phyloP scores from a whole-genome alignment of 2,113 vertebrate genomes.

The Oostethus manadensis region DNA sequence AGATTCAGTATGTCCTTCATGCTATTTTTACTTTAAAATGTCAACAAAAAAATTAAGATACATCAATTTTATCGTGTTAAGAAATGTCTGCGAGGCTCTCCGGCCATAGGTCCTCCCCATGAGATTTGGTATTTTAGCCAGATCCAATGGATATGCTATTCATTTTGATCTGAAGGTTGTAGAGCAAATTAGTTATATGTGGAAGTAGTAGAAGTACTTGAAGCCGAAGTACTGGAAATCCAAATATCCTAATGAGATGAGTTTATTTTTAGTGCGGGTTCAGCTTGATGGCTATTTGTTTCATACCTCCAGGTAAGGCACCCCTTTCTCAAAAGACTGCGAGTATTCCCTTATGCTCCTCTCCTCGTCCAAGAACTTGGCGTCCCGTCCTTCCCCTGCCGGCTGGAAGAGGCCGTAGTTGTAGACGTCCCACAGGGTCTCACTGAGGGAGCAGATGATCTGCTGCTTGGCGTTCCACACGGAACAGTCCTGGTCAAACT shows the following conservation, averaged over 20 bases:
- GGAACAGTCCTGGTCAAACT: constrained; percentile 84
- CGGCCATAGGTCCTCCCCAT: too few species aligned
- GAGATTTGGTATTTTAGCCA: too few species aligned
- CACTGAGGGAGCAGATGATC: constrained; percentile 83
- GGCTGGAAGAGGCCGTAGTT: constrained; percentile 94
- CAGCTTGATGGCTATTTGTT: background rate
- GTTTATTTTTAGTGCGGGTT: background rate
- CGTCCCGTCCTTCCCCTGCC: constrained; percentile 82
- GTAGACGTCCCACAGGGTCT: constrained; percentile 84
- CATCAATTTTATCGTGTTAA: too few species aligned
- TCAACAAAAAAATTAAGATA: too few species aligned
- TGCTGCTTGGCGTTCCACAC: constrained; percentile 91
- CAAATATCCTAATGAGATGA: background rate
- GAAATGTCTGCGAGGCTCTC: too few species aligned
- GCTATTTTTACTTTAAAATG: too few species aligned
- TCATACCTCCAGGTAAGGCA: constrained; percentile 87
- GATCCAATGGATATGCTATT: too few species aligned
- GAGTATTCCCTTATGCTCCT: constrained; percentile 79
- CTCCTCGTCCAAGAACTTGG: constrained; percentile 89
- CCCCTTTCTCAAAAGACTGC: constrained; percentile 87
- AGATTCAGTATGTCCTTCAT: too few species aligned
- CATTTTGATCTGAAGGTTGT: too few species aligned
- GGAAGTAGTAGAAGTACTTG: background rate
- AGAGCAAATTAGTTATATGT: background rate
- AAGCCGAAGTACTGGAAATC: too few species aligned